Evolutionary conservation across 2,113 vertebrate genomes (phyloP), one percentile per base, ranked within the genome.

Genomic region (Esox niger): DNA sequence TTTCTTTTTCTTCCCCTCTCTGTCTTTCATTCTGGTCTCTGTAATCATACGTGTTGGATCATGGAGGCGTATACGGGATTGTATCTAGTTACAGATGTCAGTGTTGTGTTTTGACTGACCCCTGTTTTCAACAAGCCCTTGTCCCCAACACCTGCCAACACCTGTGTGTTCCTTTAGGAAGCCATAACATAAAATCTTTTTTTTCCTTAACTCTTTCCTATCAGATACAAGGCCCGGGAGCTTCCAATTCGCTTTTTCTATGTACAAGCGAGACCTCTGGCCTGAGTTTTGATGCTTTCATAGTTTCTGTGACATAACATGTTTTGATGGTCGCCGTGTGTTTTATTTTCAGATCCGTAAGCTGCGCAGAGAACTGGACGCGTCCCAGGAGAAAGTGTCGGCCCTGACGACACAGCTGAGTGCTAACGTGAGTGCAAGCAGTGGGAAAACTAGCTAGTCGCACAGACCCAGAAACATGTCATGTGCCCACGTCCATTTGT

Each of bases 371-470:
- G 97, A 99, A 80, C 82, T 99, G 87, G 97, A 99, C 65, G 93
- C 96, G 60, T 99, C 97, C 46, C 97, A 99, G 84, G 97, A 99
- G 55, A 99, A 99, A 63, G 97, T 99, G 68, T 98, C 97, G 0
- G 96, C 97, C 65, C 88, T 99, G 77, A 99, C 97, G 21, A 98
- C 96, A 32, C 97, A 99, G 83, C 83, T 99, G 75, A 96, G 95
- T 56, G 96, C 97, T 58, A 99, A 99, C 17, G 97, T 98, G 86
- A 96, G 96, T 93, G 17, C 38, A 43, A 43, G 11, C 13, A 15
- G 38, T 15, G 15, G 15, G 38, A 68, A 9, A 27, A 25, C 6
- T 35, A 55, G 3, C 26, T 17, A 52, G 27, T 13, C 43, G 31
- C 35, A 30, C 35, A 20, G 26, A 29, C 35, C 30, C 15, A 30